A percentile compares a stretch with the other conserved stretches of the same genome.
Evolutionary conservation across 2,888 invertebrate genomes (phyloP).

Genomic region (Leptinotarsa tumamoca): DNA sequence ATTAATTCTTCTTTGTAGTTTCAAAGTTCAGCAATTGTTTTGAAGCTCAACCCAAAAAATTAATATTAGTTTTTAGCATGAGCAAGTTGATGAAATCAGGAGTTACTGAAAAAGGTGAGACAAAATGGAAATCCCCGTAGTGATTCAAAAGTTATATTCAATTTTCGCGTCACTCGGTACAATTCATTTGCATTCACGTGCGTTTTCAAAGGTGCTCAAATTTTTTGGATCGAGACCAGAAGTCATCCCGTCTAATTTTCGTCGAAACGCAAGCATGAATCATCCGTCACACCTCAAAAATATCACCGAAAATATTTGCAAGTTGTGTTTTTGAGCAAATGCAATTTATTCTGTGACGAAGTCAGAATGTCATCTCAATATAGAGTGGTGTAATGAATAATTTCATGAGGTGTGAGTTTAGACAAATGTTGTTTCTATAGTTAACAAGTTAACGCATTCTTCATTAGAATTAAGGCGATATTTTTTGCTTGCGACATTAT

Average conservation of each 20-base stretch:
- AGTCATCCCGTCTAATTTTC: conserved; percentile 22
- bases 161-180: not conserved
- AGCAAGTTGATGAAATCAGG: too few species aligned
- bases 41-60: too few species aligned
- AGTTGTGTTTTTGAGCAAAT: conserved; percentile 6
- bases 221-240: conserved; percentile 23
- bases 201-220: not conserved
- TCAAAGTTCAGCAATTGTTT: too few species aligned
- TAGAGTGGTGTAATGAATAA: conserved; percentile 11
- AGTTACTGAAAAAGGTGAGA: too few species aligned
- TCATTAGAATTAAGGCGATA: not conserved
- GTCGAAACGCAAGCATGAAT: conserved; percentile 5
- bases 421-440: conserved; percentile 2
- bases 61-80: too few species aligned
- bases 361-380: conserved; percentile 17
- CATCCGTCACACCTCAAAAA: conserved; percentile 16
- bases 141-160: too few species aligned
- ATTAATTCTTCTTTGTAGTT: too few species aligned
- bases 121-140: too few species aligned
- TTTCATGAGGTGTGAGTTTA: not conserved
- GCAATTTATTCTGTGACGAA: conserved; percentile 13
- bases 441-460: conserved; percentile 9
- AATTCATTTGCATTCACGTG: not conserved
- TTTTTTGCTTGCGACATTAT: not conserved
- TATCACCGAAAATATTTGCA: conserved; percentile 5